A percentile compares a stretch with the other conserved stretches of the same genome.
phyloP scores from a whole-genome alignment of 2,888 invertebrate genomes.

The Hypomecis atomaria region DNA sequence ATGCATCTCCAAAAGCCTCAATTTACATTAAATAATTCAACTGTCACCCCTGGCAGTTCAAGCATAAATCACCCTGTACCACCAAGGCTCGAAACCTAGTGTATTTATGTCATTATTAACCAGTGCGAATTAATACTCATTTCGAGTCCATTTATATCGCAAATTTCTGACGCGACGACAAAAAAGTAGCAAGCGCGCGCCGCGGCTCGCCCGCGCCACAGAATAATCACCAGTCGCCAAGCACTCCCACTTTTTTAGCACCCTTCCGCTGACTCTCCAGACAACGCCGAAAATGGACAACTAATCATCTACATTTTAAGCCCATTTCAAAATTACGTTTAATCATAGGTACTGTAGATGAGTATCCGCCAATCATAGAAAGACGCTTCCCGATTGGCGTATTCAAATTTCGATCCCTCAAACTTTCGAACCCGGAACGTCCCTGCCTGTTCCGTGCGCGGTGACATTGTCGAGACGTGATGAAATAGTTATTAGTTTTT shows the following conservation, averaged over 20 bases:
- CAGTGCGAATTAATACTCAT: slow-evolving; percentile 83
- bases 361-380: slow-evolving; percentile 59
- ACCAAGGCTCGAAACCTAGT: slow-evolving; percentile 62
- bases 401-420: slow-evolving; percentile 68
- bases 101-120: slow-evolving; percentile 85
- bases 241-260: slow-evolving; percentile 42
- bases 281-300: slow-evolving; percentile 36
- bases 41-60: not conserved
- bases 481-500: slow-evolving; percentile 67
- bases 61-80: slow-evolving; percentile 61
- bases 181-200: slow-evolving; percentile 53
- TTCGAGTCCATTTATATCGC: slow-evolving; percentile 78
- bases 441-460: slow-evolving; percentile 37
- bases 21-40: not conserved
- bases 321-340: not conserved
- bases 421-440: slow-evolving; percentile 34
- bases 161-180: slow-evolving; percentile 65
- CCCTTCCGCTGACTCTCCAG: slow-evolving; percentile 15
- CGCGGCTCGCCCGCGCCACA: slow-evolving; percentile 51
- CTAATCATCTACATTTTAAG: slow-evolving; percentile 32
- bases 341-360: slow-evolving; percentile 19
- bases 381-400: slow-evolving; percentile 59
- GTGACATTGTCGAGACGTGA: slow-evolving; percentile 53
- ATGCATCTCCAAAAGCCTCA: no score
- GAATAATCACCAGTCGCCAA: not conserved